Evolutionary conservation across 2,888 invertebrate species (phyloP), one percentile per base, ranked within the genome.

Genomic region (Shargacucullia verbasci): DNA sequence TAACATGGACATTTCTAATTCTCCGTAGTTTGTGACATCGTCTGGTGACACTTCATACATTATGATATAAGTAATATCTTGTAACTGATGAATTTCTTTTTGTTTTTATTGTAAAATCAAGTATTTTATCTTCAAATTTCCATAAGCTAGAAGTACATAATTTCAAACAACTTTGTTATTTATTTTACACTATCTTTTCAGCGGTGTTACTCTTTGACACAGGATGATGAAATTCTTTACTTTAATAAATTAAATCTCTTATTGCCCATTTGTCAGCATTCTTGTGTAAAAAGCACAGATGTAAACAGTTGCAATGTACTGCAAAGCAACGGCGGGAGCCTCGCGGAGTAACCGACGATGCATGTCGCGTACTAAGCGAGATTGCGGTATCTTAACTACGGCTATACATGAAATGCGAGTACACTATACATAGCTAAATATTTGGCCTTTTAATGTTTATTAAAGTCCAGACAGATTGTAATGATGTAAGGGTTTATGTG

Each of bases 1-100:
- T 86, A 96, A 97, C 83, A 97, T 97, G 97, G 97, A 97, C 85
- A 97, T 97, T 87, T 97, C 97, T 12, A 96, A 97, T 88, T 97
- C 97, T 58, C 97, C 97, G 52, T 97, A 94, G 76, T 68, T 60
- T 46, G 43, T 65, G 20, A 38, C 5, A 27, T n/a, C 27, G 3
- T 31, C 7, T 20, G 12, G 13, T 47, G 11, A 2, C 27, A 13
- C 12, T 27, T 41, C 39, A 14, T 39, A 49, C 14, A 33, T 29
- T 37, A n/a, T 13, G 15, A 49, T n/a, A 20, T 60, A 9, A 15
- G 37, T 39, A 34, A 52, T 33, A 25, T 25, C 11, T 47, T 25
- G 27, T 48, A 13, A 52, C 25, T 34, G 20, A 40, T 40, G 10
- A 52, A 48, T 20, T 31, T 31, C 12, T 33, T 31, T 43, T 43